Percentiles rank a stretch among this genome's conserved stretches.
Conservation (phyloP, 2,113 vertebrate genomes). For the Phrynosoma platyrhinos region DNA sequence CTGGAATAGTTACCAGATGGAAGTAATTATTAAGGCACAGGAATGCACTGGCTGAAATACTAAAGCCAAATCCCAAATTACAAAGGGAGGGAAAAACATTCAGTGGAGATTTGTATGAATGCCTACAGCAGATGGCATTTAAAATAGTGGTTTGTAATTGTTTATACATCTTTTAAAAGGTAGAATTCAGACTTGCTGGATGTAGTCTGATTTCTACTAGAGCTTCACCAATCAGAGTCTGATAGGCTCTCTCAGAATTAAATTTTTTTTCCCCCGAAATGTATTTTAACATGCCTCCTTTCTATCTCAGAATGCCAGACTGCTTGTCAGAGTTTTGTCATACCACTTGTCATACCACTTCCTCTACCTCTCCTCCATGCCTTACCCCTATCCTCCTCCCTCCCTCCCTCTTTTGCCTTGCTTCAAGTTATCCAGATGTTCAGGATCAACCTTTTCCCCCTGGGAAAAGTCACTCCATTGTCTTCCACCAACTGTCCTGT, state of each 20-base stretch:
- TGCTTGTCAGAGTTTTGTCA: neutral
- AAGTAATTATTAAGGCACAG: constrained; percentile 12
- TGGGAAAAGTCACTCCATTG: neutral
- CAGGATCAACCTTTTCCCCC: neutral
- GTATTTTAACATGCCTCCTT: neutral
- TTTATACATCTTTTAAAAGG: neutral
- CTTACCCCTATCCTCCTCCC: neutral
- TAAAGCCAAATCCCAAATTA: neutral
- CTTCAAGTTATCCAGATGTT: neutral
- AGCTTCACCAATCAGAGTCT: neutral
- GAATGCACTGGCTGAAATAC: constrained; percentile 4
- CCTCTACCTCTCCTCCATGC: neutral
- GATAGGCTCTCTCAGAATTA: neutral
- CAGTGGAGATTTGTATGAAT: neutral
- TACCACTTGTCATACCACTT: too few relatives aligned
- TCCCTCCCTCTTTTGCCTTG: neutral
- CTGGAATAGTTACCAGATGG: neutral
- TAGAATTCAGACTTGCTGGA: neutral
- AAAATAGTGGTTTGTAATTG: neutral
- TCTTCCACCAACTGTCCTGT: neutral
- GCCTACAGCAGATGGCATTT: neutral
- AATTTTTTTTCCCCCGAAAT: neutral
- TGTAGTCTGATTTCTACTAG: neutral
- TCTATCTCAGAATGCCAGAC: neutral
- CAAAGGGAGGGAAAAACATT: neutral